Evolutionary conservation across 2,888 invertebrate genomes (phyloP), one percentile per base, ranked within the genome.

Genomic region (Ophioninae sp.): DNA sequence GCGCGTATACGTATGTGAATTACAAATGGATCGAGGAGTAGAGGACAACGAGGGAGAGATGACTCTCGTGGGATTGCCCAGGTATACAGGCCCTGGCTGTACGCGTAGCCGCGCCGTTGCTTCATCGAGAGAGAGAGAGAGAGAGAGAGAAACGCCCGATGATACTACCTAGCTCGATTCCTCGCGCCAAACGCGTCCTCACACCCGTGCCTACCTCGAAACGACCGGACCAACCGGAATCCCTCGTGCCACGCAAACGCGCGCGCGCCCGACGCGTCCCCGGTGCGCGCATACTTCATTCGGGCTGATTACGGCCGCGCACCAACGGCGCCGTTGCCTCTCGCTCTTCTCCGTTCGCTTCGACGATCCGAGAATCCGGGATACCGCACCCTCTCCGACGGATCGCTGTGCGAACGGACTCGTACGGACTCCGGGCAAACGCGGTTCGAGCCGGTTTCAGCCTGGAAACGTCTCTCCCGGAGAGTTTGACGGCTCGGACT

Each of bases 201-300:
- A n/a, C 75, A n/a, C n/a, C n/a, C n/a, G n/a, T n/a, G n/a, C n/a
- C 61, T 78, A 69, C 84, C 79, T 64, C 72, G 62, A 13, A 68
- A 74, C 61, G 65, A 74, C 65, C 81, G 61, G 68, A 79, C 68
- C 37, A 41, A 37, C 56, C 65, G 56, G 77, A 77, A 83, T 86
- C 84, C 85, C 79, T 76, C 59, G 68, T 72, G 82, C 84, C 83
- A 70, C 84, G 41, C 64, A 87, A 85, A 87, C 85, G 86, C 83
- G 84, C 85, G 68, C 77, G 85, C 85, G 79, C 73, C 79, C 83
- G 87, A 88, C 89, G 88, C 88, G 85, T 87, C 87, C 86, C 88
- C 86, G 74, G 86, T 88, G 88, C 86, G 88, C 88, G 85, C 88
- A 89, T 90, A 90, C 91, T 90, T 91, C 91, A 91, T 89, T 90